Evolutionary conservation across 2,113 vertebrate genomes (phyloP).

Genomic region (Hirundichthys speculiger): DNA sequence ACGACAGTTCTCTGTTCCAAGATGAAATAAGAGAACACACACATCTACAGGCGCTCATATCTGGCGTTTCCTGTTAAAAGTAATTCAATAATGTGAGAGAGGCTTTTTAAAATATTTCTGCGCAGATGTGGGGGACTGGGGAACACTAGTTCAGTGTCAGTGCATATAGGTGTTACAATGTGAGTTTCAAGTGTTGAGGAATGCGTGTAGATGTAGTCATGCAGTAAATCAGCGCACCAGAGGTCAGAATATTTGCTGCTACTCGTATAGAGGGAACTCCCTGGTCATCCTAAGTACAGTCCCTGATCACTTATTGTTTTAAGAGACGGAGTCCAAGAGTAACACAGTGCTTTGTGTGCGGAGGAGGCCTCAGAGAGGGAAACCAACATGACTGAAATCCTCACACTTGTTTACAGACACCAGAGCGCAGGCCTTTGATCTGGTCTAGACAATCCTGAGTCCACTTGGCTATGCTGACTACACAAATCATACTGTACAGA

Average conservation of each 20-base stretch:
- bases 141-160: conserved; percentile 33
- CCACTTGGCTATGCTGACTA: conserved; percentile 19
- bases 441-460: conserved; percentile 47
- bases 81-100: conserved; percentile 71
- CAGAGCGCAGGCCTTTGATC: conserved; percentile 61
- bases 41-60: conserved; percentile 49
- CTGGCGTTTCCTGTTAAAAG: conserved; percentile 69
- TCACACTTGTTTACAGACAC: conserved; percentile 62
- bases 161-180: conserved; percentile 39
- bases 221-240: conserved; percentile 15
- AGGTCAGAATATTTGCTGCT: conserved; percentile 8
- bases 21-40: conserved; percentile 61
- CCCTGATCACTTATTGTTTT: conserved; percentile 54
- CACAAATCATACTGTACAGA: conserved; percentile 31
- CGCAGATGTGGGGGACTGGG: conserved; percentile 49
- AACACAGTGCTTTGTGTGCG: conserved; percentile 54
- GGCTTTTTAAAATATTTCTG: conserved; percentile 63
- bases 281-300: conserved; percentile 47
- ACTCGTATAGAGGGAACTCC: conserved; percentile 46
- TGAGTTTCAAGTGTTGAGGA: conserved; percentile 15
- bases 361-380: conserved; percentile 46
- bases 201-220: conserved; percentile 5
- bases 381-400: conserved; percentile 48
- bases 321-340: conserved; percentile 56
- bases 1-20: conserved; percentile 58